A percentile compares a stretch with the other conserved stretches of the same genome.
phyloP scores from a whole-genome alignment of 2,888 invertebrate genomes.

The Sphecodes monilicornis region DNA sequence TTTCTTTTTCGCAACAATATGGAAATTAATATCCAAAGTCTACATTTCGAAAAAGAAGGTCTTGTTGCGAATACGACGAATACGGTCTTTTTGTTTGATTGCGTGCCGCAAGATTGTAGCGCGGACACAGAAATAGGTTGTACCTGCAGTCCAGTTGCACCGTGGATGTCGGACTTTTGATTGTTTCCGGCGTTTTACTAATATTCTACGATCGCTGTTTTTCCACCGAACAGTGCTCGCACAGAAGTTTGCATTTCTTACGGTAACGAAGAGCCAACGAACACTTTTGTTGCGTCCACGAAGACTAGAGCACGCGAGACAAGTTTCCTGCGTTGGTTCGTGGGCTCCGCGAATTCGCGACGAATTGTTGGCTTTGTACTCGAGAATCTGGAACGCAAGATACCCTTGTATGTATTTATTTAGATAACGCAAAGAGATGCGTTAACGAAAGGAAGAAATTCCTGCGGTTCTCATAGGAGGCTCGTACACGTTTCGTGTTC shows the following conservation, averaged over 20 bases:
- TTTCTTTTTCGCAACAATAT: no score
- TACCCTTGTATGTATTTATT: no score
- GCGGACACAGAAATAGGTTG: neutral
- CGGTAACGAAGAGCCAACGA: neutral
- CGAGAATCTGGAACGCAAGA: neutral
- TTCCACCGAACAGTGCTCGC: neutral
- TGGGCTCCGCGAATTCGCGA: neutral
- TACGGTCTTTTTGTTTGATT: neutral
- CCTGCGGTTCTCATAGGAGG: neutral
- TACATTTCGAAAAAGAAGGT: neutral
- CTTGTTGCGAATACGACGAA: neutral
- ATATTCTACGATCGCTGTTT: neutral
- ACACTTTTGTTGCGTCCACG: neutral
- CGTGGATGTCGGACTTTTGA: neutral
- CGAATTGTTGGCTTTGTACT: neutral
- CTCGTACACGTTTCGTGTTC: neutral
- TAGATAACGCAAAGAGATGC: no score
- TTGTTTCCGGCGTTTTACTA: constrained; percentile 11
- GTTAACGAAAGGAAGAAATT: neutral
- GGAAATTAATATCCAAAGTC: neutral
- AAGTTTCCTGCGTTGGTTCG: neutral
- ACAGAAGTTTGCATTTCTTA: neutral
- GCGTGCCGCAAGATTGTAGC: neutral
- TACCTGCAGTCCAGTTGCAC: neutral
- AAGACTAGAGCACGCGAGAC: neutral